Percentiles rank a stretch among this genome's conserved stretches.
phyloP scores from a whole-genome alignment of 2,797 vertebrate species.

The Gallinago nigripennis region DNA sequence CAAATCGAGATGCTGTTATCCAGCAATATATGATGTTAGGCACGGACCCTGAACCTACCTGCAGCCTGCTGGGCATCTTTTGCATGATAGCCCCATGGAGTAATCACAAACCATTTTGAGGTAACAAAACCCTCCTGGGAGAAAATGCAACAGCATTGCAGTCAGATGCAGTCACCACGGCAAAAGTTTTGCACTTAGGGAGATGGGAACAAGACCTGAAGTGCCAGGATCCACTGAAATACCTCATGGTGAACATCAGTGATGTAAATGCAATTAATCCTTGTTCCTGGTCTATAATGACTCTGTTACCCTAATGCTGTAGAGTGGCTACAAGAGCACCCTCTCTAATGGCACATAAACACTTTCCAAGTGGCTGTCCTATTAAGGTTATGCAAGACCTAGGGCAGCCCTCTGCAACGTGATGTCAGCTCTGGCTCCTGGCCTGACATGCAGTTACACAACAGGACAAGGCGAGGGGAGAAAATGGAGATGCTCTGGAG shows the following conservation, averaged over 20 bases:
- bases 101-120: not conserved
- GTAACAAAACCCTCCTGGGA: not conserved
- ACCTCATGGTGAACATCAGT: not conserved
- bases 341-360: not conserved
- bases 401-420: not conserved
- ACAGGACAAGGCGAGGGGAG: not conserved
- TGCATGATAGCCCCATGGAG: not conserved
- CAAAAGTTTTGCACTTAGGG: not conserved
- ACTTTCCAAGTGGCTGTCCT: slow-evolving; percentile 11
- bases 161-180: not conserved
- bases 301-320: not conserved
- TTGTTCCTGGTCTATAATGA: not conserved
- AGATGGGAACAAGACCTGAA: not conserved
- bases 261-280: not conserved
- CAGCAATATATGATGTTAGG: not conserved
- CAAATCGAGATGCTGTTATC: not conserved
- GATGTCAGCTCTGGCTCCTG: slow-evolving; percentile 23
- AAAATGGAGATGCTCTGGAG: not conserved
- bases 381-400: slow-evolving; percentile 43
- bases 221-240: not conserved
- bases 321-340: not conserved
- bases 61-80: not conserved
- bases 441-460: slow-evolving; percentile 19
- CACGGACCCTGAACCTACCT: not conserved
- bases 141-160: not conserved